phyloP scores from a whole-genome alignment of 2,888 invertebrate genomes.

The Lochmaea crataegi region DNA sequence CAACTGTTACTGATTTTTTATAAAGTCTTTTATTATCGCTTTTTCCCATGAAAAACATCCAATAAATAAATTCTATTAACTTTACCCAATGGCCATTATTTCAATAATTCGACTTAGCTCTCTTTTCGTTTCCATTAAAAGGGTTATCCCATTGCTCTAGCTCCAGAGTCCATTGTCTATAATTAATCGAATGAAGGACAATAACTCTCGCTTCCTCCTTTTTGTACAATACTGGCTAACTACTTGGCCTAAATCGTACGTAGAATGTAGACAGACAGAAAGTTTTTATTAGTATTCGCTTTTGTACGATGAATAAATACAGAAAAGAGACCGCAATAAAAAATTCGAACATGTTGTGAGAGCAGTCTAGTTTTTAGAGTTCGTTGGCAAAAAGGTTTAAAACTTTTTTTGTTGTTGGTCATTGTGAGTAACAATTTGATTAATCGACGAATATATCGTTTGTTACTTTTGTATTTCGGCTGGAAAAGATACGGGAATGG shows the following conservation, averaged over 20 bases:
- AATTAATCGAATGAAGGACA: background rate
- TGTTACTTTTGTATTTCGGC: background rate
- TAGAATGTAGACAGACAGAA: slow-evolving; percentile 11
- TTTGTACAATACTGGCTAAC: background rate
- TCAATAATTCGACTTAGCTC: background rate
- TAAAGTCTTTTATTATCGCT: too few relatives aligned
- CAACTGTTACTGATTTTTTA: too few relatives aligned
- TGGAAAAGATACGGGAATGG: background rate
- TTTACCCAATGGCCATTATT: too few relatives aligned
- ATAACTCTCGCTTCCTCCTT: background rate
- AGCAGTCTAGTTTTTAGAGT: slow-evolving; percentile 10
- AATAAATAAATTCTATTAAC: too few relatives aligned
- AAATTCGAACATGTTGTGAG: slow-evolving; percentile 14
- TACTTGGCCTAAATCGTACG: background rate
- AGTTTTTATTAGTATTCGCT: slow-evolving; percentile 13
- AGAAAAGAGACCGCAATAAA: slow-evolving; percentile 11
- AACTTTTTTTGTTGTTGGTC: background rate
- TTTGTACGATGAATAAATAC: slow-evolving; percentile 16
- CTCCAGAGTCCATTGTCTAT: background rate
- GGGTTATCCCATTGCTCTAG: background rate
- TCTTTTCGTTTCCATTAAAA: background rate
- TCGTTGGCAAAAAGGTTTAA: slow-evolving; percentile 15
- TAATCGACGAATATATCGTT: background rate
- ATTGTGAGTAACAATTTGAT: background rate
- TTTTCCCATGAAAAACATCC: too few relatives aligned